phyloP scores from a whole-genome alignment of 1,140 invertebrate genomes.

The Octopus sinensis region DNA sequence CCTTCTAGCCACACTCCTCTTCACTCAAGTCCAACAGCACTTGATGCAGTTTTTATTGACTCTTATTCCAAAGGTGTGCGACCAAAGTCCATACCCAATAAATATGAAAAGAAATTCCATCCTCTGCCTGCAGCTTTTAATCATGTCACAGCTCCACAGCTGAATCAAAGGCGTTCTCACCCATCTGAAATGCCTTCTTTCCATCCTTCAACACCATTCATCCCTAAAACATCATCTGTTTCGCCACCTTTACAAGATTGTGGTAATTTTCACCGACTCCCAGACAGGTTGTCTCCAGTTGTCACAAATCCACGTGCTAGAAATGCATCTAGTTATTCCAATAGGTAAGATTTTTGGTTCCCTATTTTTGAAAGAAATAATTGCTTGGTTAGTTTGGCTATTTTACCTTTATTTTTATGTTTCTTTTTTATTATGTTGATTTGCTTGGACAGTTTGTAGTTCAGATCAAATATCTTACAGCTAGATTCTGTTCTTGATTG shows the following conservation, averaged over 20 bases:
- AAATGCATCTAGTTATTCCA: background rate
- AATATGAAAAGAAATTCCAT: background rate
- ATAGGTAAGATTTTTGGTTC: background rate
- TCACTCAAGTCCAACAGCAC: slow-evolving; percentile 30
- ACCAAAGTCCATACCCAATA: background rate
- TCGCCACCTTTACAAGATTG: background rate
- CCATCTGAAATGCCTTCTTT: too few species aligned
- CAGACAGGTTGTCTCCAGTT: background rate
- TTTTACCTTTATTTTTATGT: too few species aligned
- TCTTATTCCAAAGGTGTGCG: background rate
- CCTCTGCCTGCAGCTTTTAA: background rate
- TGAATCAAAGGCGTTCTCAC: background rate
- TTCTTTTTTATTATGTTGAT: too few species aligned
- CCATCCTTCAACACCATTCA: background rate
- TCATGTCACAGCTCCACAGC: background rate
- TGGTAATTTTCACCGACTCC: background rate
- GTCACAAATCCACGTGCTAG: background rate
- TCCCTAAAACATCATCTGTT: background rate
- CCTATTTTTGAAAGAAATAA: too few species aligned
- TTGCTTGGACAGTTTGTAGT: too few species aligned
- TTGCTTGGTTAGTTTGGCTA: too few species aligned
- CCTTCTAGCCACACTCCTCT: background rate
- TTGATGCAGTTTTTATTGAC: slow-evolving; percentile 14
- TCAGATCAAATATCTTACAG: too few species aligned
- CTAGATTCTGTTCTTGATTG: too few species aligned